Evolutionary conservation across 2,888 invertebrate species (phyloP).

Genomic region (Agriopis marginaria): DNA sequence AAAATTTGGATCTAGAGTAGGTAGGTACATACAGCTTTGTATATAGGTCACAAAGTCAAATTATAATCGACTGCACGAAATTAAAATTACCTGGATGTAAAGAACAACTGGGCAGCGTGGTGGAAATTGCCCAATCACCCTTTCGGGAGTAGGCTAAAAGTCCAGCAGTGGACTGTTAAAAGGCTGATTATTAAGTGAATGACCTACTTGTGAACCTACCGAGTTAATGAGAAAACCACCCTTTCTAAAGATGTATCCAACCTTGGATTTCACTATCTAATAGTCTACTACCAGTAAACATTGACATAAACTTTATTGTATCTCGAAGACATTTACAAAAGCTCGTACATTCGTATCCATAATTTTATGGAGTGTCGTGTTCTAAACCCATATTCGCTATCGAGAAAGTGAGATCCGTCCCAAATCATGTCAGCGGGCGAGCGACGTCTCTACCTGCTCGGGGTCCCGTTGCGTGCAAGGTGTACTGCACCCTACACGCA

Average conservation of each 20-base stretch:
- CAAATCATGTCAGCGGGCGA: slow-evolving; percentile 75
- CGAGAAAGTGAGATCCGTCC: slow-evolving; percentile 75
- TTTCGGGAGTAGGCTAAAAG: too few relatives aligned
- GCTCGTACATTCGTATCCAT: slow-evolving; percentile 20
- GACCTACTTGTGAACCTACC: neutral
- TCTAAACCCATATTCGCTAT: slow-evolving; percentile 72
- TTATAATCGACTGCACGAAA: too few relatives aligned
- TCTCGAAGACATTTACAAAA: slow-evolving; percentile 30
- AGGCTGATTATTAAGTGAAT: too few relatives aligned
- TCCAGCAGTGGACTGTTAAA: too few relatives aligned
- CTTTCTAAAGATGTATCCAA: neutral
- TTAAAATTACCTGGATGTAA: too few relatives aligned
- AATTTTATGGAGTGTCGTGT: slow-evolving; percentile 47
- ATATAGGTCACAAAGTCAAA: too few relatives aligned
- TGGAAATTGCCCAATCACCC: too few relatives aligned
- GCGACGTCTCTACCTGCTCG: slow-evolving; percentile 76
- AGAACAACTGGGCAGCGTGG: too few relatives aligned
- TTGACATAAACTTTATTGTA: neutral
- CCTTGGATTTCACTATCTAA: neutral
- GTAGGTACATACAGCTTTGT: too few relatives aligned
- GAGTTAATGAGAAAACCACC: neutral
- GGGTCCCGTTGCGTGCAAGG: slow-evolving; percentile 85
- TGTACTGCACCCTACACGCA: slow-evolving; percentile 72
- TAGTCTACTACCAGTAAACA: neutral
- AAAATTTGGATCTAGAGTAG: too few relatives aligned